Evolutionary conservation across 2,888 invertebrate species (phyloP).

Genomic region (Scaptomyza parva): DNA sequence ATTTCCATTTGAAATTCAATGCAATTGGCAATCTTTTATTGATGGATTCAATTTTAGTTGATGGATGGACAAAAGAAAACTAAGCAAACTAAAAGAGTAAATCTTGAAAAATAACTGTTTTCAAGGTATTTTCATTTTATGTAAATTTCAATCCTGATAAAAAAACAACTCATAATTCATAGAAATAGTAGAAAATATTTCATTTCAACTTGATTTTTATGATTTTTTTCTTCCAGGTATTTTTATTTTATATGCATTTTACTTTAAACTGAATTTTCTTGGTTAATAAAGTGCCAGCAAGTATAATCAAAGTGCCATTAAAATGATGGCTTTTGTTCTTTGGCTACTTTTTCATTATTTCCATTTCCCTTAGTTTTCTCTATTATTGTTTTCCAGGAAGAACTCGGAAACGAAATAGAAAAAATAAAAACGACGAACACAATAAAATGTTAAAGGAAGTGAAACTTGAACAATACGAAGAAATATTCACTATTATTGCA

Average conservation of each 20-base stretch:
- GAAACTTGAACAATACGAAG: not conserved
- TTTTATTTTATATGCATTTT: not conserved
- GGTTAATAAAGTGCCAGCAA: not conserved
- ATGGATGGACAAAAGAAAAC: not conserved
- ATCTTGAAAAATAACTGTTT: too few species aligned
- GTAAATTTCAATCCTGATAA: too few species aligned
- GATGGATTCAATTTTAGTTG: conserved; percentile 10
- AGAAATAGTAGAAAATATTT: too few species aligned
- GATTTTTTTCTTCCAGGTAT: not conserved
- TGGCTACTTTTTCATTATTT: not conserved
- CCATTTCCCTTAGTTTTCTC: not conserved
- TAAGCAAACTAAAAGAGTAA: too few species aligned
- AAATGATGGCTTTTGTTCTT: not conserved
- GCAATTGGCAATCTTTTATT: not conserved
- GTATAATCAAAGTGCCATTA: not conserved
- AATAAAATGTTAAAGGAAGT: not conserved
- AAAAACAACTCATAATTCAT: too few species aligned
- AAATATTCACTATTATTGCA: not conserved
- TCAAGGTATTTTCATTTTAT: too few species aligned
- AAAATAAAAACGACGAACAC: not conserved
- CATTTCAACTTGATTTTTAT: too few species aligned
- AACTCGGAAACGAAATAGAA: not conserved
- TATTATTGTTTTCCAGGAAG: not conserved
- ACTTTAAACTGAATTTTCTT: not conserved
- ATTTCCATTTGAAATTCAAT: not conserved